Evolutionary conservation across 2,797 vertebrate genomes (phyloP), one percentile per base, ranked within the genome.

Genomic region (Sardinella longiceps): DNA sequence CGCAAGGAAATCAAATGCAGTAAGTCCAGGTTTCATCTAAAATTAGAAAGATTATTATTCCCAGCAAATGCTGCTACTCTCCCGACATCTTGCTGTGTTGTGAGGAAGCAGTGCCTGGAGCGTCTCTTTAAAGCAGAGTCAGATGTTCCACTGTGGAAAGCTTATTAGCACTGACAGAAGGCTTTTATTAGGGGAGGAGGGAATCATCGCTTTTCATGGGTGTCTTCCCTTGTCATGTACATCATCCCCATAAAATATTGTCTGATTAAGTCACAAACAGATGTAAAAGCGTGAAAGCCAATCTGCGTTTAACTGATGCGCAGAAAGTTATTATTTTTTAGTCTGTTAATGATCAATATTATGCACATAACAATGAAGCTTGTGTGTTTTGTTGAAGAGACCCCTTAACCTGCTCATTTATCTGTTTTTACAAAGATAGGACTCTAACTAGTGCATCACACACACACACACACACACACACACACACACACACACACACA

Each of bases 111-210:
- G 56, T 60, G 56, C 63, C 63, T 70, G 14, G 23, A 70, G 63
- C 63, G 11, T 70, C 30, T 70, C 63, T 70, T 70, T 70, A 30
- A 70, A 70, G 63, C 63, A 3, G 28, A 70, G 63, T 70, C 63
- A 70, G 63, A 70, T 70, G 63, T 70, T 70, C 63, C 63, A 70
- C 63, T 70, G 63, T 70, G 63, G 63, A 70, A 70, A 70, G 63
- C 63, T 70, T 70, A 70, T 70, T 70, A 70, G 14, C 63, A 33
- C 28, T 70, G 63, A 70, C 63, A 70, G 63, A 70, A 70, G 63
- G 63, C 63, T 70, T 70, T 70, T 70, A 70, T 70, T 70, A 70
- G 63, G 63, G 63, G 63, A 70, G 14, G 63, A 28, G 63, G 63
- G 63, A 18, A 70, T 70, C 63, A 70, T 70, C 14, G 63, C 63